phyloP scores from a whole-genome alignment of 1,140 invertebrate genomes.

The Hyposmocoma kahamanoa region DNA sequence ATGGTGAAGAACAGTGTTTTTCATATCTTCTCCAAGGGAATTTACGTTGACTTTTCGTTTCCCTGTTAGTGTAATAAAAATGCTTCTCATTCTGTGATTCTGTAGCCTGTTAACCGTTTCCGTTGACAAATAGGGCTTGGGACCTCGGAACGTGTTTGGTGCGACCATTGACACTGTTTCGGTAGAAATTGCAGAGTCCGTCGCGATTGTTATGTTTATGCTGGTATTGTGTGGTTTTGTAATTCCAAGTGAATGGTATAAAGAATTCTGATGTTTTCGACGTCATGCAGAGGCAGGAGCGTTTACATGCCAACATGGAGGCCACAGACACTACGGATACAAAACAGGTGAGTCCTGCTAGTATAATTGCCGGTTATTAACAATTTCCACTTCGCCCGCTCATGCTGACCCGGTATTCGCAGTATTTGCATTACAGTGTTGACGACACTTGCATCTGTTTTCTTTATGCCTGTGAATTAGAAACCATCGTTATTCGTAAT shows the following conservation, averaged over 20 bases:
- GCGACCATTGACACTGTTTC: slow-evolving; percentile 69
- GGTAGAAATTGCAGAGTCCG: slow-evolving; percentile 54
- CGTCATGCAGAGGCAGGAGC: slow-evolving; percentile 64
- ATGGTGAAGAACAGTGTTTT: slow-evolving; percentile 69
- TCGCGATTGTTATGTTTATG: slow-evolving; percentile 68
- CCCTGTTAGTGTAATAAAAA: slow-evolving; percentile 16
- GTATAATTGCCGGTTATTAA: slow-evolving; percentile 54
- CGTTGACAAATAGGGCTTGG: slow-evolving; percentile 26
- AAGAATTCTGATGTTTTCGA: slow-evolving; percentile 66
- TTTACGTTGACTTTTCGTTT: neutral
- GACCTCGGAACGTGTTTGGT: slow-evolving; percentile 55
- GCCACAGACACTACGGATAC: slow-evolving; percentile 63
- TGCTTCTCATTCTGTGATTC: slow-evolving; percentile 33
- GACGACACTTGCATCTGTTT: slow-evolving; percentile 26
- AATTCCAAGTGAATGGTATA: slow-evolving; percentile 49
- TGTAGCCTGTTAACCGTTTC: slow-evolving; percentile 23
- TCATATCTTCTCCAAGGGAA: slow-evolving; percentile 20
- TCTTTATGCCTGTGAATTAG: slow-evolving; percentile 16
- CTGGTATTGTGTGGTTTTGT: slow-evolving; percentile 49
- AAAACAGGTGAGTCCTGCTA: slow-evolving; percentile 58
- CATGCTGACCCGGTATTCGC: neutral
- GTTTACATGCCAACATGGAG: slow-evolving; percentile 68
- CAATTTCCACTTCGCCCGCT: slow-evolving; percentile 25
- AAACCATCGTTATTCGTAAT: too few relatives aligned
- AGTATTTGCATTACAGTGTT: too few relatives aligned